These are phyloP conservation scores for Rhagonycha lutea DNA, from an alignment of 2,888 invertebrate species.

Conservation along the genomic window DNA sequence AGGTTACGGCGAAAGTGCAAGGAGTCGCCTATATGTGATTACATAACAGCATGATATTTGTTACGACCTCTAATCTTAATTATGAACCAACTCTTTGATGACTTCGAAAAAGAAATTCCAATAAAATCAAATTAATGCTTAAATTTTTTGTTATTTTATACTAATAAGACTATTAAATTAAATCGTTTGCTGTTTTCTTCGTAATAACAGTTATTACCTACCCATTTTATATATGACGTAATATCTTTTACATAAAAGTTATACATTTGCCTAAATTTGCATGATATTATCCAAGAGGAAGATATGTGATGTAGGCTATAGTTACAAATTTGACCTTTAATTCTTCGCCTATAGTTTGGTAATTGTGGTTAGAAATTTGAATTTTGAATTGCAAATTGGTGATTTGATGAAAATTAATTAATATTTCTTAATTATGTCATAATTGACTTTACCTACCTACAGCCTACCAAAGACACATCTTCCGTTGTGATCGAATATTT, in stretches of 20 bases:
- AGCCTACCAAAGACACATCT: too few relatives aligned
- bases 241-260: background rate
- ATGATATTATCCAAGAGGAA: background rate
- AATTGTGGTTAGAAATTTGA: background rate
- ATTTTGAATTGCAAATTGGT: background rate
- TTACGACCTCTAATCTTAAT: conserved; percentile 9
- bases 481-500: background rate
- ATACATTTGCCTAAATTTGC: background rate
- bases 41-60: conserved; percentile 16
- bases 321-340: background rate
- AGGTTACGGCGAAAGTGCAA: conserved; percentile 19
- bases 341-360: background rate
- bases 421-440: background rate
- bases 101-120: background rate
- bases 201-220: background rate
- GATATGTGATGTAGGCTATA: background rate
- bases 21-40: conserved; percentile 8
- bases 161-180: background rate
- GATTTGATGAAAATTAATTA: background rate
- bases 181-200: background rate
- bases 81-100: background rate
- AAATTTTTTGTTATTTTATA: background rate
- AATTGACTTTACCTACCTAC: background rate
- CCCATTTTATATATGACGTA: background rate
- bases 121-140: background rate